Conservation (phyloP, 2,797 vertebrate species). For the Falco novaeseelandiae region DNA sequence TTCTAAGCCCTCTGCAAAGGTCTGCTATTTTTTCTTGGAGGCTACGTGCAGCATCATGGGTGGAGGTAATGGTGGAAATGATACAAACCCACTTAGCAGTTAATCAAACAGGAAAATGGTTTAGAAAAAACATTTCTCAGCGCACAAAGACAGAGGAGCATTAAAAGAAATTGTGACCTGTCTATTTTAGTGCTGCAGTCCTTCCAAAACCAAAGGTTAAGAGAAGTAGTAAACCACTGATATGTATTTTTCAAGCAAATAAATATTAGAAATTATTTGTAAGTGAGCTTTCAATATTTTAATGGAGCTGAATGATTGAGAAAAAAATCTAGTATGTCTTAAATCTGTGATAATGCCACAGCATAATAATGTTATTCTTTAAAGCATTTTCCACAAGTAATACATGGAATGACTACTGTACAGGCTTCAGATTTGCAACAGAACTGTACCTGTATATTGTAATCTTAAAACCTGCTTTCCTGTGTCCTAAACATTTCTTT, state of each 20-base stretch:
- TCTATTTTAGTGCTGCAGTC: neutral
- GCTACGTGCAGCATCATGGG: neutral
- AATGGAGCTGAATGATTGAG: neutral
- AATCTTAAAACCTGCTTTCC: neutral
- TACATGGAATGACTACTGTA: neutral
- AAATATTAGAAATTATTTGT: neutral
- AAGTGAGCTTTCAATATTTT: neutral
- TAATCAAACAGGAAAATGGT: neutral
- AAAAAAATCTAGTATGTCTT: neutral
- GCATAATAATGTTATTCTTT: neutral
- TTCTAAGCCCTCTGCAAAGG: neutral
- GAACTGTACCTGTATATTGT: neutral
- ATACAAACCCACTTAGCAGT: neutral
- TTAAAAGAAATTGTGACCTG: neutral
- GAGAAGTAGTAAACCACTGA: neutral
- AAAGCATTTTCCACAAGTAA: neutral
- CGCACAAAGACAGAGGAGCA: neutral
- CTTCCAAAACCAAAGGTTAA: neutral
- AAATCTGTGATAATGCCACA: neutral
- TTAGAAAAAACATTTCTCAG: neutral
- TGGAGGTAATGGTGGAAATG: neutral
- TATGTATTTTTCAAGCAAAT: neutral
- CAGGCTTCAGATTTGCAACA: neutral
- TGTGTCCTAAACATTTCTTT: neutral
- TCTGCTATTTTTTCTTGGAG: neutral